phyloP scores from a whole-genome alignment of 2,888 invertebrate species.

The Spodoptera exigua region DNA sequence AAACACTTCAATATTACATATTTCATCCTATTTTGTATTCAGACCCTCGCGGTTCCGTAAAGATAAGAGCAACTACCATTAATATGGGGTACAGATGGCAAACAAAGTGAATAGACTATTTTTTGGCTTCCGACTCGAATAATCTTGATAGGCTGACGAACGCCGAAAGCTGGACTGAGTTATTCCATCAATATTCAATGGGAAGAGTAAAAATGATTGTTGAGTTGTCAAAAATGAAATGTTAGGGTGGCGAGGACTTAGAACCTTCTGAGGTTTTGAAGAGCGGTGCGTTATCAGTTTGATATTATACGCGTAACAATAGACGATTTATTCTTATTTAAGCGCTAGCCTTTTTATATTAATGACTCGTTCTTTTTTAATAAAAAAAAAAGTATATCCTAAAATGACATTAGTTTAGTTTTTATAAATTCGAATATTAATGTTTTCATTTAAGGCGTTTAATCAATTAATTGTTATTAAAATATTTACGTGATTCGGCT shows the following conservation, averaged over 20 bases:
- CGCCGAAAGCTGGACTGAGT: constrained; percentile 51
- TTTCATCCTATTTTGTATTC: constrained; percentile 68
- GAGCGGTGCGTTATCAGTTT: constrained; percentile 30
- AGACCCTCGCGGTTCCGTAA: constrained; percentile 49
- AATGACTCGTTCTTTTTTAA: too few relatives aligned
- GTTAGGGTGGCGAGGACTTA: constrained; percentile 39
- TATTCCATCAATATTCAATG: constrained; percentile 63
- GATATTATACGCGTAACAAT: constrained; percentile 25
- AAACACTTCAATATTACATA: constrained; percentile 56
- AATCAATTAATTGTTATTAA: too few relatives aligned
- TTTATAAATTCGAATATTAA: too few relatives aligned
- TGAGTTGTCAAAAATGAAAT: constrained; percentile 53
- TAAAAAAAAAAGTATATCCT: too few relatives aligned
- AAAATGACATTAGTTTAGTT: too few relatives aligned
- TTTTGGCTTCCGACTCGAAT: constrained; percentile 66
- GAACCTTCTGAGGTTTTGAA: constrained; percentile 31
- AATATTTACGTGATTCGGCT: too few relatives aligned
- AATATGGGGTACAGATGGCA: constrained; percentile 66
- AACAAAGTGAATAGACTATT: constrained; percentile 70
- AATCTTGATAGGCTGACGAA: constrained; percentile 35
- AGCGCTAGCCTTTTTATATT: constrained; percentile 2
- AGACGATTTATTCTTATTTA: constrained; percentile 7
- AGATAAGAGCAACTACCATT: constrained; percentile 72
- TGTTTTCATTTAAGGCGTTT: too few relatives aligned
- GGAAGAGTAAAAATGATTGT: constrained; percentile 63